Evolutionary conservation across 2,888 invertebrate species (phyloP).

Genomic region (Axea sp.): DNA sequence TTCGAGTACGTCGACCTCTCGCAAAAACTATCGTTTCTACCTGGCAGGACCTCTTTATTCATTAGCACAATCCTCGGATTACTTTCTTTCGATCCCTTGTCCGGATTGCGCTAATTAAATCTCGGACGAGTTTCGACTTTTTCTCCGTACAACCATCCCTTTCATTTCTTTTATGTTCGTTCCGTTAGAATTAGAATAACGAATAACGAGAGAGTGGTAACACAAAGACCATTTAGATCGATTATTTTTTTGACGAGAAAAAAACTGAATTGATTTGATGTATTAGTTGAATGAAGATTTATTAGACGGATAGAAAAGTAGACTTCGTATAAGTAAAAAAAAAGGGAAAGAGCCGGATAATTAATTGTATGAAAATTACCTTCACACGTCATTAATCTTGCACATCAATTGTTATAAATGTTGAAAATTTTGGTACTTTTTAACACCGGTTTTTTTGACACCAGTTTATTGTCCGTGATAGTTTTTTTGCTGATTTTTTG

Average conservation of each 20-base stretch:
- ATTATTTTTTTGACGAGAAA: constrained; percentile 15
- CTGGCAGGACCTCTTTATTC: constrained; percentile 53
- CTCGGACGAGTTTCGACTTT: constrained; percentile 5
- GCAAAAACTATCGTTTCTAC: constrained; percentile 59
- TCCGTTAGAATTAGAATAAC: constrained; percentile 34
- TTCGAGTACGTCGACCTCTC: constrained; percentile 76
- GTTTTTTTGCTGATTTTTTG: too few species aligned
- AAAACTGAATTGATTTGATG: constrained; percentile 18
- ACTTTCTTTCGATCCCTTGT: constrained; percentile 46
- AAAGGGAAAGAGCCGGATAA: too few species aligned
- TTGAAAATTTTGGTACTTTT: too few species aligned
- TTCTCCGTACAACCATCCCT: neutral
- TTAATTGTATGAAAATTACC: too few species aligned
- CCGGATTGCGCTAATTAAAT: constrained; percentile 45
- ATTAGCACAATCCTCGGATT: constrained; percentile 19
- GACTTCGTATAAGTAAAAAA: too few species aligned
- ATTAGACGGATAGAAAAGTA: neutral
- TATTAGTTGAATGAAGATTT: too few species aligned
- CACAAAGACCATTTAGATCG: too few species aligned
- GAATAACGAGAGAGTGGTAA: neutral
- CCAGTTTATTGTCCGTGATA: too few species aligned
- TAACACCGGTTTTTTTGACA: too few species aligned
- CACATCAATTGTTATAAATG: too few species aligned
- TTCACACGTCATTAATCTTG: too few species aligned
- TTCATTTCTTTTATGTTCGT: constrained; percentile 5